Evolutionary conservation across 2,888 invertebrate genomes (phyloP).

Genomic region (Spodoptera littoralis): DNA sequence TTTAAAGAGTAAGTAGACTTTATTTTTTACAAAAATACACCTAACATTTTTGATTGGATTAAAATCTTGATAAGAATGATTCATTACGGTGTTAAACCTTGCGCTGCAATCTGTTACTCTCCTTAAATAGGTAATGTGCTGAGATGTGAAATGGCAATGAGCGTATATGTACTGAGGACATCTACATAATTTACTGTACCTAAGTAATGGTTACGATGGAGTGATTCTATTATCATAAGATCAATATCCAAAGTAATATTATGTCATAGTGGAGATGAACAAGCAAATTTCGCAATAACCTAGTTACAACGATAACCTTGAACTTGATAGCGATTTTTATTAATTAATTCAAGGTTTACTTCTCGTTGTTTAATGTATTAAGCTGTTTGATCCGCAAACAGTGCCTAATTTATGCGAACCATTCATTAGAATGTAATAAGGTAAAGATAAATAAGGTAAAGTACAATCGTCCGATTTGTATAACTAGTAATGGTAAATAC

Average conservation of each 20-base stretch:
- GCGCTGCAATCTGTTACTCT: too few species aligned
- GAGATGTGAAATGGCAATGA: too few species aligned
- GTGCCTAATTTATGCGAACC: conserved; percentile 36
- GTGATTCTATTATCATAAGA: too few species aligned
- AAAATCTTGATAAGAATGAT: too few species aligned
- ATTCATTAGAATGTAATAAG: conserved; percentile 29
- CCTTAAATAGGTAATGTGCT: too few species aligned
- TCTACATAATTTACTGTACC: too few species aligned
- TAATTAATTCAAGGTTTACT: conserved; percentile 36
- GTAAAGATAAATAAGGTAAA: conserved; percentile 32
- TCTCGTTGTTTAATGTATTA: conserved; percentile 23
- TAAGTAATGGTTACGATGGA: too few species aligned
- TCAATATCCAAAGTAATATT: neutral
- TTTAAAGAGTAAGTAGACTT: too few species aligned
- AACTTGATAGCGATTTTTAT: conserved; percentile 26
- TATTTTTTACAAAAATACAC: too few species aligned
- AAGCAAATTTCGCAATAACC: conserved; percentile 2
- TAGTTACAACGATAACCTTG: conserved; percentile 24
- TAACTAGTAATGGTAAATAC: conserved; percentile 6
- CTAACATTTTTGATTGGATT: too few species aligned
- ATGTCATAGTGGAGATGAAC: neutral
- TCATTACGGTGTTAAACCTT: too few species aligned
- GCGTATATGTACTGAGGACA: too few species aligned
- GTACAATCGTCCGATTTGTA: conserved; percentile 12
- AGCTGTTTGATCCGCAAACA: conserved; percentile 44